Evolutionary conservation across 2,113 vertebrate genomes (phyloP).

Genomic region (Tachysurus fulvidraco): DNA sequence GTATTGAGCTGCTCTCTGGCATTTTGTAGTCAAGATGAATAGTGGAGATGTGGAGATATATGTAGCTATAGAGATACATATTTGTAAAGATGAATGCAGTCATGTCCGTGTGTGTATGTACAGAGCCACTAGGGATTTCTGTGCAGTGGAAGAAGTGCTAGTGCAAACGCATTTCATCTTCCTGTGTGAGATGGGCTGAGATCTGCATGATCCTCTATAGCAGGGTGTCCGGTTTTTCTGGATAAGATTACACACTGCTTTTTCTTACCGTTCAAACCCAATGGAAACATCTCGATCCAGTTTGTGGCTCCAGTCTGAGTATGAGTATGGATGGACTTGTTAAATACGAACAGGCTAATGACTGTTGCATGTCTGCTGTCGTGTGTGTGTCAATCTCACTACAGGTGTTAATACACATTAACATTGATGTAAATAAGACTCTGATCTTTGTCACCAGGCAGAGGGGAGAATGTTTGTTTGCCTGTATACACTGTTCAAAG

Average conservation of each 20-base stretch:
- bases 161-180: constrained; percentile 9
- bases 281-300: constrained; percentile 14
- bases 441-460: background rate
- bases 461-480: constrained; percentile 24
- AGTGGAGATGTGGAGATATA: background rate
- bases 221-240: no score
- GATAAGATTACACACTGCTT: constrained; percentile 3
- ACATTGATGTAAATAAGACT: constrained; percentile 15
- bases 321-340: background rate
- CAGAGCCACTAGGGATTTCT: constrained; percentile 16
- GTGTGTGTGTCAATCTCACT: constrained; percentile 37
- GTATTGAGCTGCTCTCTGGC: background rate
- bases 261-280: background rate
- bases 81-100: background rate
- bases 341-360: background rate
- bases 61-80: background rate
- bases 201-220: background rate
- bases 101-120: constrained; percentile 4
- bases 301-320: constrained; percentile 14
- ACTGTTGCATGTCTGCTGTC: background rate
- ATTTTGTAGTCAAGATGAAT: constrained; percentile 12
- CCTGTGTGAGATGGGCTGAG: constrained; percentile 26
- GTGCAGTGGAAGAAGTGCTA: constrained; percentile 1
- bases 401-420: background rate
- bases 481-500: background rate